These are phyloP conservation scores for Pinctada fucata DNA, from an alignment of 2,888 invertebrate genomes.

Conservation along the genomic window DNA sequence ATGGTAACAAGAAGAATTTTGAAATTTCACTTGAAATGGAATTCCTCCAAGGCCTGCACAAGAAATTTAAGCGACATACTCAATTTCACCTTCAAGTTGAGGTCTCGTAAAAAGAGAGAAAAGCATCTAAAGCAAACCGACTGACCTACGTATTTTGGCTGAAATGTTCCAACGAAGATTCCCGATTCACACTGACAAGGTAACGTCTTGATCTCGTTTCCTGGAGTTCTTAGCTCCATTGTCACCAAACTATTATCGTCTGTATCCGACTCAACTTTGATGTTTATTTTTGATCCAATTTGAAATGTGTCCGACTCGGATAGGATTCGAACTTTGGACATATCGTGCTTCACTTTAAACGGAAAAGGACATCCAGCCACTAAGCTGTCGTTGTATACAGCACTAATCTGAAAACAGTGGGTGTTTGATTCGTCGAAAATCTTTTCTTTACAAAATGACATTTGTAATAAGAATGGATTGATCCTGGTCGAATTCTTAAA, in stretches of 20 bases:
- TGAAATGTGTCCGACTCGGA: constrained; percentile 43
- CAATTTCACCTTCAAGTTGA: too few relatives aligned
- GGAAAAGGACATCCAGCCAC: constrained; percentile 82
- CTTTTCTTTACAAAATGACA: too few relatives aligned
- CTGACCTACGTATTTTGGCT: constrained; percentile 48
- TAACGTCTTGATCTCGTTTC: constrained; percentile 81
- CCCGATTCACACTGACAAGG: constrained; percentile 39
- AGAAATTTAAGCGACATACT: too few relatives aligned
- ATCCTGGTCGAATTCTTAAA: too few relatives aligned
- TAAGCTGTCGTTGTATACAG: constrained; percentile 81
- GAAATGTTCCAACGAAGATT: constrained; percentile 46
- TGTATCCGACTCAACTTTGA: constrained; percentile 47
- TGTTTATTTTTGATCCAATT: constrained; percentile 51
- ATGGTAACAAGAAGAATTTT: too few relatives aligned
- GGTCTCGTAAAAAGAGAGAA: too few relatives aligned
- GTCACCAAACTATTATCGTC: constrained; percentile 82
- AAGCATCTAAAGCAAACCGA: too few relatives aligned
- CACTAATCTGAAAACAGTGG: constrained; percentile 77
- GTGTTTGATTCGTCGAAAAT: too few relatives aligned
- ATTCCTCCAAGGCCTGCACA: too few relatives aligned
- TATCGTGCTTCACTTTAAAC: constrained; percentile 91
- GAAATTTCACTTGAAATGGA: too few relatives aligned
- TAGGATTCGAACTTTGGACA: constrained; percentile 84
- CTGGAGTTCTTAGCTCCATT: constrained; percentile 94
- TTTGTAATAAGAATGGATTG: too few relatives aligned